Evolutionary conservation across 2,888 invertebrate genomes (phyloP).

Genomic region (Crepidodera aurea): DNA sequence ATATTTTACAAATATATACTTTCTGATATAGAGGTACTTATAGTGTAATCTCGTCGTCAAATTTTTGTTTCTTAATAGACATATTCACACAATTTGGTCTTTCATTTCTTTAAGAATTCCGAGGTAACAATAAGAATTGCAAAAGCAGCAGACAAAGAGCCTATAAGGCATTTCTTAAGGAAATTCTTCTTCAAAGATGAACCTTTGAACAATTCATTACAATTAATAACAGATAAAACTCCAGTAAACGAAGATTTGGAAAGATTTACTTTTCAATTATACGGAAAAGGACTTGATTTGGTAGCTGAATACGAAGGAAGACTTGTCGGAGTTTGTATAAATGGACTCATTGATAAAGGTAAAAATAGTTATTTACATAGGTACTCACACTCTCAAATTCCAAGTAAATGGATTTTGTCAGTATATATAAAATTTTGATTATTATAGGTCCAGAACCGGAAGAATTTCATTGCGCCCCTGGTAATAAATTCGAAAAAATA

Average conservation of each 20-base stretch:
- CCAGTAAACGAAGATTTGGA: slow-evolving; percentile 71
- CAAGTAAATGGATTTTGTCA: neutral
- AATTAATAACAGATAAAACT: slow-evolving; percentile 67
- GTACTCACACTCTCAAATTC: neutral
- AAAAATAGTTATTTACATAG: too few species aligned
- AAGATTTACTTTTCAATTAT: slow-evolving; percentile 66
- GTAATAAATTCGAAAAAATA: slow-evolving; percentile 72
- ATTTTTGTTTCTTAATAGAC: too few species aligned
- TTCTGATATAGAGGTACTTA: too few species aligned
- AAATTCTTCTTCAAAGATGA: slow-evolving; percentile 75
- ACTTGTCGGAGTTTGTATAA: slow-evolving; percentile 60
- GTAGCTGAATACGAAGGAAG: slow-evolving; percentile 69
- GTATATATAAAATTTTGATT: neutral
- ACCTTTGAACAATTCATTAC: slow-evolving; percentile 71
- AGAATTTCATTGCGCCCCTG: slow-evolving; percentile 46
- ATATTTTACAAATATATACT: too few species aligned
- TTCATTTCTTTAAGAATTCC: neutral
- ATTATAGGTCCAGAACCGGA: neutral
- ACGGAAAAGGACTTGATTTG: slow-evolving; percentile 68
- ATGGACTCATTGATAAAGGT: neutral
- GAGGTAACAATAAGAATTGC: neutral
- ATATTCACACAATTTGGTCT: too few species aligned
- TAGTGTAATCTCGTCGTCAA: too few species aligned
- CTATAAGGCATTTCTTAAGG: neutral
- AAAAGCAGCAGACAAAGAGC: neutral